phyloP scores from a whole-genome alignment of 2,113 vertebrate species.

The Tragelaphus scriptus region DNA sequence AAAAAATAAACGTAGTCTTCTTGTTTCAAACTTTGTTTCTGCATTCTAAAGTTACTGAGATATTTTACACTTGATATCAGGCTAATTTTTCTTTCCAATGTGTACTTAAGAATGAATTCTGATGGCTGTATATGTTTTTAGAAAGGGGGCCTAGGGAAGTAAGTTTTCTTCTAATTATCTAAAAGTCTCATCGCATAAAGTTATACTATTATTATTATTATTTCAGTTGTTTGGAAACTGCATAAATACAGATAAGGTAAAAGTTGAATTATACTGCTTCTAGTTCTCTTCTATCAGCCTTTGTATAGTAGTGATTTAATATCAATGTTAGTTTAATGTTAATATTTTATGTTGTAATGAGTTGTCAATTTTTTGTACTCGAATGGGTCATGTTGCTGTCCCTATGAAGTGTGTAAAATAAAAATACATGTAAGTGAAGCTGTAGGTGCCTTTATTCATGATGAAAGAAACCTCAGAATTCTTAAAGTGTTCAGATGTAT shows the following conservation, averaged over 20 bases:
- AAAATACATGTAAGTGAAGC: not conserved
- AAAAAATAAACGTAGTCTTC: not conserved
- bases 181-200: not conserved
- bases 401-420: not conserved
- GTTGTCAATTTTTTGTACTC: not conserved
- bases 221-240: conserved; percentile 48
- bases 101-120: not conserved
- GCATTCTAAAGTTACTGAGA: not conserved
- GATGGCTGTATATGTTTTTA: not conserved
- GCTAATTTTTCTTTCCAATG: not conserved
- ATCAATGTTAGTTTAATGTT: not conserved
- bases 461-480: not conserved
- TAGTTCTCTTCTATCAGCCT: conserved; percentile 57
- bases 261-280: conserved; percentile 55
- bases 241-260: conserved; percentile 29
- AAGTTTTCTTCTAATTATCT: not conserved
- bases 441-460: not conserved
- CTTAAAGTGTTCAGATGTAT: not conserved
- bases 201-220: conserved; percentile 25
- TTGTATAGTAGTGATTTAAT: conserved; percentile 26
- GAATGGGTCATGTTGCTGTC: not conserved
- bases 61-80: not conserved
- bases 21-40: not conserved
- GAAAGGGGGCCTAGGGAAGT: not conserved
- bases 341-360: conserved; percentile 1